Evolutionary conservation across 53 echinoderm and acorn worm genomes (phyloP), one percentile per base, ranked within the genome.

Genomic region (Stichopus horrens): DNA sequence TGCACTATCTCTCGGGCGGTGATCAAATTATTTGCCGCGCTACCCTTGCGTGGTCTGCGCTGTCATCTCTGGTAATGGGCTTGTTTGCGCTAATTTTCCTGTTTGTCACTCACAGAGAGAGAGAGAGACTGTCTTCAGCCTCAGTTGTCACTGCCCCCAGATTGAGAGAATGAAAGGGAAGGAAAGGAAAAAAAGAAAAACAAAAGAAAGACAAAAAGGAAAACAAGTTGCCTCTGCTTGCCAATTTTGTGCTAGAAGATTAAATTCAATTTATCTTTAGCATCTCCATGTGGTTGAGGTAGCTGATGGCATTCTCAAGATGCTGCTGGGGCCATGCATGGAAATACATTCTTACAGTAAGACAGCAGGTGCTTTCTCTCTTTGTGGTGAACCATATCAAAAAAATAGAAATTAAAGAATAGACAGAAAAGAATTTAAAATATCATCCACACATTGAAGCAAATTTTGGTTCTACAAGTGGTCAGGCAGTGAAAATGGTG

Each of bases 221-320:
- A 37, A 37, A 37, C 37, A 37, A 37, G 37, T 37, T 37, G 37
- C 37, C 37, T 37, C 37, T 37, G 37, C 37, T 63, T 63, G 63
- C 63, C 63, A 63, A 63, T 63, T 63, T 63, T 63, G 55, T 79
- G 79, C 79, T 6, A 55, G 53, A 5, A 55, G 16, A 53, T 79
- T 79, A 79, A 79, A 79, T 79, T 79, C 54, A 79, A 79, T 79
- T 79, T 55, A n/a, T 79, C 79, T 79, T 79, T 79, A 52, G 79
- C 19, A 16, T 79, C 52, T 79, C 37, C 37, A 37, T 37, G 75
- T 23, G 9, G 75, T 54, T 53, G 79, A 79, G 79, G 54, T 79
- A 53, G 79, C 79, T 19, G 79, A 19, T 52, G 55, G 56, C 52
- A 79, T 55, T 53, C 19, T 79, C 79, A 79, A 79, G 79, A 79